A percentile compares a stretch with the other conserved stretches of the same genome.
Conservation (phyloP, 2,113 vertebrate genomes). For the Oreochromis aureus region DNA sequence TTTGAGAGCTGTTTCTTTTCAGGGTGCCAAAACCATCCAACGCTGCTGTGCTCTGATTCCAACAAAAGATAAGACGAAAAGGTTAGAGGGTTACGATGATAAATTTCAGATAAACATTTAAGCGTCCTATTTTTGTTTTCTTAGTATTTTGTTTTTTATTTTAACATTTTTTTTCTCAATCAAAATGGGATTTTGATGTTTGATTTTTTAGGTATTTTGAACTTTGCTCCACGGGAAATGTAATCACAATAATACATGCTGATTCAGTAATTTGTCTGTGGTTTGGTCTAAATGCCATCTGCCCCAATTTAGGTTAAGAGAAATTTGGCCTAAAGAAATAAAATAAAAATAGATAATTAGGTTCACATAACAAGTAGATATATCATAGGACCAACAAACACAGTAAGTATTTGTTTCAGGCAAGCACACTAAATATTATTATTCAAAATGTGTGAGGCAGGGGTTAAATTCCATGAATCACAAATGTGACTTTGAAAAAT, state of each 20-base stretch:
- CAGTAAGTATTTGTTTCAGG: background rate
- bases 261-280: background rate
- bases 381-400: background rate
- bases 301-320: background rate
- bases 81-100: background rate
- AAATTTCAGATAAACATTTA: background rate
- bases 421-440: background rate
- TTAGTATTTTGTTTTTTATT: background rate
- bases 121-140: background rate
- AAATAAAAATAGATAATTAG: background rate
- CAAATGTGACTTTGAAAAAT: background rate
- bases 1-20: background rate
- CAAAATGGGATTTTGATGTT: background rate
- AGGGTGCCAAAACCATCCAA: background rate
- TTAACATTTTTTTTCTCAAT: background rate
- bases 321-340: background rate
- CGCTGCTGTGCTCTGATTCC: background rate
- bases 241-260: background rate
- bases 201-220: background rate
- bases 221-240: background rate
- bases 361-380: background rate
- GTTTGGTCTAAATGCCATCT: background rate
- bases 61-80: background rate
- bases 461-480: background rate
- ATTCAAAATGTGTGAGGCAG: background rate